Conservation (phyloP, 2,888 invertebrate genomes). For the Sinelater perroti region DNA sequence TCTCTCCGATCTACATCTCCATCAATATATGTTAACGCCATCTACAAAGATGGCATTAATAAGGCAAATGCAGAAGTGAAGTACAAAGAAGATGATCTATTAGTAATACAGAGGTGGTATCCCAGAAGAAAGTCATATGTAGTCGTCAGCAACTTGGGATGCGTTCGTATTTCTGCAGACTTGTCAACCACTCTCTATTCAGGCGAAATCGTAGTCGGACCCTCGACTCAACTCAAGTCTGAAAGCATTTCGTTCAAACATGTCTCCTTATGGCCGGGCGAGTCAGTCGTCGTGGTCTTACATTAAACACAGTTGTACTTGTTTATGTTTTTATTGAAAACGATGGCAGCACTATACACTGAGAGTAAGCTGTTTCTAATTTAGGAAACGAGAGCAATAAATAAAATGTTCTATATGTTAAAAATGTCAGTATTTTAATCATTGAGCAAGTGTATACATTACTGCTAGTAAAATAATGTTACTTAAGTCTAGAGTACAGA, state of each 20-base stretch:
- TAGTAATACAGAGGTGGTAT: conserved; percentile 81
- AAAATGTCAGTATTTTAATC: conserved; percentile 45
- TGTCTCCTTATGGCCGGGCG: conserved; percentile 66
- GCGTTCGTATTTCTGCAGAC: conserved; percentile 69
- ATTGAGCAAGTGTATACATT: conserved; percentile 61
- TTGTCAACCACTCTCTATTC: conserved; percentile 80
- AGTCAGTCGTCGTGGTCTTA: conserved; percentile 68
- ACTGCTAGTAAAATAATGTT: conserved; percentile 48
- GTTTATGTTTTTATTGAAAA: conserved; percentile 41
- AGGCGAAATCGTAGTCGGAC: conserved; percentile 69
- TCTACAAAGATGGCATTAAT: conserved; percentile 71
- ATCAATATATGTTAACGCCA: conserved; percentile 76
- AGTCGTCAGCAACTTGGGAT: conserved; percentile 77
- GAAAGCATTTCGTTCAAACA: conserved; percentile 65
- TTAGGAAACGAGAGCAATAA: conserved; percentile 48
- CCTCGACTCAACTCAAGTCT: conserved; percentile 56
- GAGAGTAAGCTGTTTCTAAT: conserved; percentile 54
- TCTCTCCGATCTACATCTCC: conserved; percentile 70
- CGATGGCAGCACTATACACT: conserved; percentile 59
- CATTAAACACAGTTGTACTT: conserved; percentile 17
- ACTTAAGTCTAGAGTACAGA: conserved; percentile 42
- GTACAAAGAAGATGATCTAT: conserved; percentile 68
- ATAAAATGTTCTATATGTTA: conserved; percentile 42
- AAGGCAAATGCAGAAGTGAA: conserved; percentile 75
- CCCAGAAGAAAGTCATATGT: conserved; percentile 81